Evolutionary conservation across 2,888 invertebrate genomes (phyloP).

Genomic region (Leptinotarsa peninsularis): DNA sequence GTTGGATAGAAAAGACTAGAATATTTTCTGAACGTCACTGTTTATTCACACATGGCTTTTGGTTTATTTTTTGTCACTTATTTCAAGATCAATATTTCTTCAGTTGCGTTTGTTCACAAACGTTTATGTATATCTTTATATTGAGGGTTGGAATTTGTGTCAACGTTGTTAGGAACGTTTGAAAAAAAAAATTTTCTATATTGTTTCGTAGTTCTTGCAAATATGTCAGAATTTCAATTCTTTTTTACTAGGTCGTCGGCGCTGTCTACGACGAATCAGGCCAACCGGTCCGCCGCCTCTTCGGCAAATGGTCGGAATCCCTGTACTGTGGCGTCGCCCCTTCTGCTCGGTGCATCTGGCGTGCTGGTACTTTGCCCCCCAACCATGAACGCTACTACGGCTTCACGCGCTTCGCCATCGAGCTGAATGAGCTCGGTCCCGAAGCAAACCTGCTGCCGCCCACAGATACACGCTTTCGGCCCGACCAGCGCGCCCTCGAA

Average conservation of each 20-base stretch:
- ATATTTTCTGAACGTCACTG: too few species aligned
- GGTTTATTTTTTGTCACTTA: too few species aligned
- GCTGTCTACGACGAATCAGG: conserved; percentile 72
- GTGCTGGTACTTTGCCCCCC: conserved; percentile 84
- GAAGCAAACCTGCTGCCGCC: conserved; percentile 74
- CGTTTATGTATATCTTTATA: too few species aligned
- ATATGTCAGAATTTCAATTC: not conserved
- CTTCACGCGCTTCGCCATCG: conserved; percentile 87
- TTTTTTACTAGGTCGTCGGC: conserved; percentile 66
- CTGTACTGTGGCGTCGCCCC: conserved; percentile 80
- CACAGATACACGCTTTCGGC: conserved; percentile 81
- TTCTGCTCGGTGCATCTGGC: conserved; percentile 80
- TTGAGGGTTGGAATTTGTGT: too few species aligned
- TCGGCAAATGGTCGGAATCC: conserved; percentile 87
- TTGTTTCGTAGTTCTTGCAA: too few species aligned
- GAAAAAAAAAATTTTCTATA: too few species aligned
- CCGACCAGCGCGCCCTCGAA: conserved; percentile 82
- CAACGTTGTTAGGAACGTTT: too few species aligned
- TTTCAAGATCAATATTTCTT: too few species aligned
- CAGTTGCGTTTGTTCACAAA: too few species aligned
- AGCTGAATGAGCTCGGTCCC: conserved; percentile 81
- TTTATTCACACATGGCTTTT: too few species aligned
- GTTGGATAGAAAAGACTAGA: too few species aligned
- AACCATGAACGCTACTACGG: conserved; percentile 86
- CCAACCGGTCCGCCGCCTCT: conserved; percentile 72